Percentiles rank a stretch among this genome's conserved stretches.
These are phyloP conservation scores for Meda fulgida DNA, from an alignment of 2,797 vertebrate species.

Conservation along the genomic window DNA sequence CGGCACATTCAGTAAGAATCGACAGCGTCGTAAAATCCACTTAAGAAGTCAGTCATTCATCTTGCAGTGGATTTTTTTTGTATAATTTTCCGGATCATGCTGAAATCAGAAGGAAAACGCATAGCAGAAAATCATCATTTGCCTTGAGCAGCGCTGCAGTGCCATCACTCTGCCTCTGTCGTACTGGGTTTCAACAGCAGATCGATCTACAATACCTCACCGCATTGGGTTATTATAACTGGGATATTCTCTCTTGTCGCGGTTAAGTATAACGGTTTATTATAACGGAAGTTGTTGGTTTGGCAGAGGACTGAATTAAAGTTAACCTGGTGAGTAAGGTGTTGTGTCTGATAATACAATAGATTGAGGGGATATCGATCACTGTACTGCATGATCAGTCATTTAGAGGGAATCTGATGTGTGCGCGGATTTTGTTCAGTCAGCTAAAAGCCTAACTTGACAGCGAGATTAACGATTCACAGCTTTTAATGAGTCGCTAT, in stretches of 20 bases:
- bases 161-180: slow-evolving; percentile 24
- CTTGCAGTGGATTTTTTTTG: slow-evolving; percentile 37
- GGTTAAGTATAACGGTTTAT: slow-evolving; percentile 19
- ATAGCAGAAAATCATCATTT: slow-evolving; percentile 40
- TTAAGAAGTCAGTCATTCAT: slow-evolving; percentile 25
- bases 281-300: slow-evolving; percentile 46
- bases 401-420: neutral
- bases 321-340: slow-evolving; percentile 71
- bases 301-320: slow-evolving; percentile 47
- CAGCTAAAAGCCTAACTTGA: neutral
- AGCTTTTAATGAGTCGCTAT: neutral
- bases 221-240: neutral
- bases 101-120: slow-evolving; percentile 51
- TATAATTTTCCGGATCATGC: slow-evolving; percentile 58
- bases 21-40: slow-evolving; percentile 29
- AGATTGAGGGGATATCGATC: slow-evolving; percentile 21
- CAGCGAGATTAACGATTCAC: slow-evolving; percentile 8
- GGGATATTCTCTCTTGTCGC: neutral
- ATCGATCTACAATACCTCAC: slow-evolving; percentile 27
- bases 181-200: slow-evolving; percentile 11
- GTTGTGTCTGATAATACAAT: slow-evolving; percentile 32
- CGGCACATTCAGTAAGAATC: slow-evolving; percentile 50
- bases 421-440: neutral
- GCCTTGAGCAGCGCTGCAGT: slow-evolving; percentile 46
- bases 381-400: slow-evolving; percentile 4